Evolutionary conservation across 2,797 vertebrate species (phyloP), one percentile per base, ranked within the genome.

Genomic region (Botia kubotai): DNA sequence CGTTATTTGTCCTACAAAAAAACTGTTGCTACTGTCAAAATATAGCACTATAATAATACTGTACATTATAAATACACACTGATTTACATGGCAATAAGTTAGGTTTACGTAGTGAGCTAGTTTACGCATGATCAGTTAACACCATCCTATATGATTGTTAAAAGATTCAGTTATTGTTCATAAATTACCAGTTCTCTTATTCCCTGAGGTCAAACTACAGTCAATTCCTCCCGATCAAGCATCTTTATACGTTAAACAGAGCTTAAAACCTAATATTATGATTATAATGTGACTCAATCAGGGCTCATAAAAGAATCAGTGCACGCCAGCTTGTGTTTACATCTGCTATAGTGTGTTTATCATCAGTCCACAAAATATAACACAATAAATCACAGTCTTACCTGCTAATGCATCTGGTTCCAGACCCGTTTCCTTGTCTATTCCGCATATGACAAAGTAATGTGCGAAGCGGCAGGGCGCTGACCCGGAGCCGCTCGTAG

Each of bases 381-480:
- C 33, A 67, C 3, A 48, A 39, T 8, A 39, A 26, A 29, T 33
- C 6, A 13, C 6, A 16, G 1, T 84, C 94, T 89, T 93, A 98
- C 97, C 97, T 87, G 97, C 94, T 90, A 96, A 92, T 86, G 97
- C 95, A 90, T 99, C 97, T 33, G 96, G 97, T 90, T 99, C 97
- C 90, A 99, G 94, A 89, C 97, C 97, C 89, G 96, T 97, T 87
- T 97, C 96, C 78, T 95, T 93, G 90, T 98, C 97, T 90, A 97
- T 94, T 80, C 97, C 97, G 87, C 97, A 97, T 86, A 97, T 91
- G 83, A 96, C 95, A 88, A 99, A 98, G 93, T 98, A 98, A 91
- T 97, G 97, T 85, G 97, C 97, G 92, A 99, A 97, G 83, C 97
- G 97, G 92, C 96, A 96, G 0, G 97, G 95, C 65, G 96, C 95